phyloP scores from a whole-genome alignment of 2,797 vertebrate species.

The Paedocypris micromegethes region DNA sequence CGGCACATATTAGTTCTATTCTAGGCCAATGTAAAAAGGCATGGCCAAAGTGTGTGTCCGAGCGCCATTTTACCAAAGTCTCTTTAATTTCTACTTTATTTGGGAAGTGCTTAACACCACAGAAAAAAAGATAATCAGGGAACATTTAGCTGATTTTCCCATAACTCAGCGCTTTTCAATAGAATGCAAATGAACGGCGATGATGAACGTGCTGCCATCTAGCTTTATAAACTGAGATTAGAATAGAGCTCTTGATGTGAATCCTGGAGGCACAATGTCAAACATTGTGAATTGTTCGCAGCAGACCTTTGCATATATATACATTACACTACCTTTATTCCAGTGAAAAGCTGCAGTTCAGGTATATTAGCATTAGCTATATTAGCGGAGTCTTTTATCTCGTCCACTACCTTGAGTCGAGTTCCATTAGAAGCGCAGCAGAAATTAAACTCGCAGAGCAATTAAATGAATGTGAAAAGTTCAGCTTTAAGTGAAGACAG shows the following conservation, averaged over 20 bases:
- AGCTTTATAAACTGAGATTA: slow-evolving; percentile 38
- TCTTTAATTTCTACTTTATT: neutral
- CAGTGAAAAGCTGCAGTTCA: neutral
- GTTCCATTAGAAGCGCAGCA: slow-evolving; percentile 7
- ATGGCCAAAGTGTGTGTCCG: no score
- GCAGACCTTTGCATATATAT: slow-evolving; percentile 18
- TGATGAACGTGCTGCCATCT: slow-evolving; percentile 27
- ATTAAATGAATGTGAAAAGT: no score
- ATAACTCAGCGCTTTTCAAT: slow-evolving; percentile 39
- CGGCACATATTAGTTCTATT: no score
- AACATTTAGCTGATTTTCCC: slow-evolving; percentile 29
- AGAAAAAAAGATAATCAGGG: slow-evolving; percentile 11
- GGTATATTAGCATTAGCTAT: neutral
- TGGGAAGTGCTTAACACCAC: slow-evolving; percentile 13
- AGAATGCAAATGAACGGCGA: slow-evolving; percentile 37
- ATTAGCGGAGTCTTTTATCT: slow-evolving; percentile 14
- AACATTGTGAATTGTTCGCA: slow-evolving; percentile 27
- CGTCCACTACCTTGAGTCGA: neutral
- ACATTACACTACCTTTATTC: slow-evolving; percentile 3
- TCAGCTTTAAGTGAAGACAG: no score
- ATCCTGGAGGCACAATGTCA: slow-evolving; percentile 38
- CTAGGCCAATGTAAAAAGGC: no score
- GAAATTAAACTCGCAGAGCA: neutral
- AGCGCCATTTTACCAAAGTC: no score
- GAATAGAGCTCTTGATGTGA: slow-evolving; percentile 28